These are phyloP conservation scores for Hydrochoerus hydrochaeris DNA, from an alignment of 2,113 vertebrate genomes.

Conservation along the genomic window DNA sequence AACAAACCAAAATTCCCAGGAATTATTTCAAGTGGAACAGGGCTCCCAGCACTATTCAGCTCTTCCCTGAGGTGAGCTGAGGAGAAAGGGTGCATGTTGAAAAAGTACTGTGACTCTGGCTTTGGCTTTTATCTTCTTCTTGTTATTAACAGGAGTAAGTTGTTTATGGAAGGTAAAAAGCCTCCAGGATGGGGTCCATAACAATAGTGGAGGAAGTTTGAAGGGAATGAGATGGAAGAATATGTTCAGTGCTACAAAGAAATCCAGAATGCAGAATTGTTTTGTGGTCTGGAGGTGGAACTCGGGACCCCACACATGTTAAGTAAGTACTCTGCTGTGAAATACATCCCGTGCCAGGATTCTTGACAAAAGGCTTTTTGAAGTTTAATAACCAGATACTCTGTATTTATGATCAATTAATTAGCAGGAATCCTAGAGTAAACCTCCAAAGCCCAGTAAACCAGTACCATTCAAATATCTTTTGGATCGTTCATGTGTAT, in stretches of 20 bases:
- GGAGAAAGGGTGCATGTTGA: background rate
- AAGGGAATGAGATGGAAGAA: background rate
- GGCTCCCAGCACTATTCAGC: no score
- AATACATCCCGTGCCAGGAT: background rate
- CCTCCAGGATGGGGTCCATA: background rate
- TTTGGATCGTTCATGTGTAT: background rate
- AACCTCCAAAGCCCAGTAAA: background rate
- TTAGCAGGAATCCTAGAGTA: background rate
- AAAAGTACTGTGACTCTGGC: background rate
- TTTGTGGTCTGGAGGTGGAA: background rate
- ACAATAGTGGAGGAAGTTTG: background rate
- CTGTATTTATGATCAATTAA: background rate
- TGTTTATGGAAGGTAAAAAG: background rate
- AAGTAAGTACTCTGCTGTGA: background rate
- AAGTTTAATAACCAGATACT: background rate
- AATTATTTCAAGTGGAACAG: background rate
- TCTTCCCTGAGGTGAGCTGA: no score
- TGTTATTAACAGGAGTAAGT: background rate
- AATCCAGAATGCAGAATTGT: background rate
- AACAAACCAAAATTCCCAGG: background rate
- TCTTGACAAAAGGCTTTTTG: background rate
- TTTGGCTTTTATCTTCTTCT: background rate
- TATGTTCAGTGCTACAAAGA: background rate
- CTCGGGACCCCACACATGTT: background rate
- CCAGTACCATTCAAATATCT: background rate